Percentiles rank a stretch among this genome's conserved stretches.
Evolutionary conservation across 2,797 vertebrate genomes (phyloP).

Genomic region (Sebastolobus alascanus): DNA sequence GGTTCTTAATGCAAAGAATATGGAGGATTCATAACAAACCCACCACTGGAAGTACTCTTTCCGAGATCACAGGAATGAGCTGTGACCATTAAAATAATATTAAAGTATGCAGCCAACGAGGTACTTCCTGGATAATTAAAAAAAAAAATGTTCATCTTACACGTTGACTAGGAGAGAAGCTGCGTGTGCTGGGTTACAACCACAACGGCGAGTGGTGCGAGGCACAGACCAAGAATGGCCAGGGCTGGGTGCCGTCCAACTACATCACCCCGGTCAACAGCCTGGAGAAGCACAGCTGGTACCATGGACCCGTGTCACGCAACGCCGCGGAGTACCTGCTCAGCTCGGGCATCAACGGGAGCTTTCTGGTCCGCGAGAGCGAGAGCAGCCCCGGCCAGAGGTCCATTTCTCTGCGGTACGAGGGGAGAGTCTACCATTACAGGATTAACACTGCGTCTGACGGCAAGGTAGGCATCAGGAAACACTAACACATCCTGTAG

Average conservation of each 20-base stretch:
- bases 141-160: neutral
- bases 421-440: slow-evolving; percentile 98
- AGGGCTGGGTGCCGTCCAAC: slow-evolving; percentile 99
- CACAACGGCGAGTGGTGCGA: slow-evolving; percentile 99
- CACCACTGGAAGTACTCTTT: slow-evolving; percentile 3
- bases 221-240: slow-evolving; percentile 97
- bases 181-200: slow-evolving; percentile 97
- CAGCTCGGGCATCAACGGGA: slow-evolving; percentile 98
- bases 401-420: slow-evolving; percentile 96
- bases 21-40: neutral
- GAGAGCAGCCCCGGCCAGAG: slow-evolving; percentile 98
- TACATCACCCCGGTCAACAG: slow-evolving; percentile 99
- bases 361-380: slow-evolving; percentile 97
- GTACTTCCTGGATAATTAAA: neutral
- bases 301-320: slow-evolving; percentile 96
- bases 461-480: slow-evolving; percentile 88
- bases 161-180: slow-evolving; percentile 91
- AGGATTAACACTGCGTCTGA: slow-evolving; percentile 98
- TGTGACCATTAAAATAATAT: neutral
- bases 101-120: neutral
- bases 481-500: neutral
- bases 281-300: slow-evolving; percentile 99
- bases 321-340: slow-evolving; percentile 97
- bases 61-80: slow-evolving; percentile 7
- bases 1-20: slow-evolving; percentile 13